A percentile compares a stretch with the other conserved stretches of the same genome.
phyloP scores from a whole-genome alignment of 2,888 invertebrate genomes.

The Glomeris marginata region DNA sequence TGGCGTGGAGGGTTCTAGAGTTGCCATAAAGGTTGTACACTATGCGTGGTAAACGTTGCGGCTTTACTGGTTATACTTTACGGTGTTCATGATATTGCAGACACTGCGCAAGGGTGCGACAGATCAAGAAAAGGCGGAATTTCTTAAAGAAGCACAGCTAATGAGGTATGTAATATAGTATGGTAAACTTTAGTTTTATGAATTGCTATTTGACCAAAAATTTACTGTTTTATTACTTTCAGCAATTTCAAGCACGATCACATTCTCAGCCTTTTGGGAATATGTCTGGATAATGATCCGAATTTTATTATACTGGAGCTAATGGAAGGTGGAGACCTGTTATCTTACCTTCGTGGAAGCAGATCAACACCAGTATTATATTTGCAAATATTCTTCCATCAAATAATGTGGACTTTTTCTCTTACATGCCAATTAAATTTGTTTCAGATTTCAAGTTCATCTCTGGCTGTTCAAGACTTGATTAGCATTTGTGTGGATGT shows the following conservation, averaged over 20 bases:
- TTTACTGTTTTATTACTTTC: background rate
- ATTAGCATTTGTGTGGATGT: constrained; percentile 90
- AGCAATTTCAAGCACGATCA: constrained; percentile 92
- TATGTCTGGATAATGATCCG: constrained; percentile 85
- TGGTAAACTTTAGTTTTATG: background rate
- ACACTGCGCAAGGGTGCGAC: constrained; percentile 82
- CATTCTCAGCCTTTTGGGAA: constrained; percentile 79
- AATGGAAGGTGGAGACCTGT: constrained; percentile 92
- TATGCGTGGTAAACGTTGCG: too few relatives aligned
- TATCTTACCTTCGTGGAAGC: constrained; percentile 73
- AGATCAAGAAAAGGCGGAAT: constrained; percentile 78
- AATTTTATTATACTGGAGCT: constrained; percentile 90
- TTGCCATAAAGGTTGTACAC: constrained; percentile 88
- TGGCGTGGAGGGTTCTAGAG: constrained; percentile 43
- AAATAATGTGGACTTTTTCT: background rate
- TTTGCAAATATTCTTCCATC: too few relatives aligned
- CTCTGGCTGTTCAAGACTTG: constrained; percentile 62
- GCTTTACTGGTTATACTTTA: too few relatives aligned
- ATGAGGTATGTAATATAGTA: too few relatives aligned
- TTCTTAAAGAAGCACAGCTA: constrained; percentile 87
- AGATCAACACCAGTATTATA: constrained; percentile 49
- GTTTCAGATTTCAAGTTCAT: constrained; percentile 19
- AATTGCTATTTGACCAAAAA: background rate
- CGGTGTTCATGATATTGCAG: constrained; percentile 31
- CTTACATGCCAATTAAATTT: background rate